These are phyloP conservation scores for Malurus elegans DNA, from an alignment of 2,113 vertebrate species.

Conservation along the genomic window DNA sequence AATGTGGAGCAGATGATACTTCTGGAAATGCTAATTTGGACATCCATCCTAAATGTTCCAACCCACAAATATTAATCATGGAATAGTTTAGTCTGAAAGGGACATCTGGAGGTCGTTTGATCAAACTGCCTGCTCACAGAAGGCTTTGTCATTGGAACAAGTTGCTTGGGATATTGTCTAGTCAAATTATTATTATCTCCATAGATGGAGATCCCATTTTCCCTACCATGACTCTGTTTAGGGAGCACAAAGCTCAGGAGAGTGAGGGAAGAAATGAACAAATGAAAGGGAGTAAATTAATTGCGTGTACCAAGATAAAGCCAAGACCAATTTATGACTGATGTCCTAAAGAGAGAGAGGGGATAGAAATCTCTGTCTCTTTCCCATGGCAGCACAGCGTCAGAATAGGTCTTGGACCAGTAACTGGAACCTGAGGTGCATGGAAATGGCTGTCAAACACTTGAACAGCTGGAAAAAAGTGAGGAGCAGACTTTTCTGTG, in stretches of 20 bases:
- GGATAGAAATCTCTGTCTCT: neutral
- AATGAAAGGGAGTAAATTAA: neutral
- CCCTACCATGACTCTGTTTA: neutral
- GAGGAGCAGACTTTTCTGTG: neutral
- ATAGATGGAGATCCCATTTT: neutral
- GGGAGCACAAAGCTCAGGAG: neutral
- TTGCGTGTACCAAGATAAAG: neutral
- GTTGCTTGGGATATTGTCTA: neutral
- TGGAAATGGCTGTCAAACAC: neutral
- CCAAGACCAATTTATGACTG: neutral
- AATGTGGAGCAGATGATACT: neutral
- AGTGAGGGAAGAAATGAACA: neutral
- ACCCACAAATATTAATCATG: neutral
- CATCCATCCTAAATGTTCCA: neutral
- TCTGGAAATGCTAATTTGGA: constrained; percentile 5
- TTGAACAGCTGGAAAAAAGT: neutral
- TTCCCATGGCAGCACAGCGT: neutral
- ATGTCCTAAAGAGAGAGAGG: neutral
- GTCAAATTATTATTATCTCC: neutral
- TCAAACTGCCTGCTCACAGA: neutral
- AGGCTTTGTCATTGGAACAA: neutral
- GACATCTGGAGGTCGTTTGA: neutral
- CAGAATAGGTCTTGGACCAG: neutral
- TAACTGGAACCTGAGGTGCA: neutral
- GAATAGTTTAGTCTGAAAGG: neutral